Evolutionary conservation across 2,888 invertebrate species (phyloP).

Genomic region (Erannis defoliaria): DNA sequence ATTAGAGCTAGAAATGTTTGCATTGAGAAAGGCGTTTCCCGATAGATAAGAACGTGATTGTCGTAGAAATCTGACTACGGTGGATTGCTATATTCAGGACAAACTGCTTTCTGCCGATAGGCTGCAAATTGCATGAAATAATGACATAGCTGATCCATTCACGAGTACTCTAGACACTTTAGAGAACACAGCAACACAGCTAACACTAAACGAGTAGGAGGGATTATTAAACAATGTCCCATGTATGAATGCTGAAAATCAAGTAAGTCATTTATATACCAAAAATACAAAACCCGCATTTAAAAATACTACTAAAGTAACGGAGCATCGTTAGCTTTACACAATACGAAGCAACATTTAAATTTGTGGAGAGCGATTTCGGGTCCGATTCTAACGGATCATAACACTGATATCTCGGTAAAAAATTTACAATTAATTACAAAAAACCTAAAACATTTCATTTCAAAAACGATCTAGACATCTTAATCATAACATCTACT

Average conservation of each 20-base stretch:
- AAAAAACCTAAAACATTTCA: constrained; percentile 1
- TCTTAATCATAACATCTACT: constrained; percentile 11
- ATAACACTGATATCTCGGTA: constrained; percentile 5
- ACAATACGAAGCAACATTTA: background rate
- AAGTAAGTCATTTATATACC: too few relatives aligned
- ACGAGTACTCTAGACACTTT: too few relatives aligned
- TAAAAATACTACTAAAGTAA: too few relatives aligned
- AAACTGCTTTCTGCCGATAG: constrained; percentile 10
- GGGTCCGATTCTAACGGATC: constrained; percentile 1
- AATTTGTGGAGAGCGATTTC: background rate
- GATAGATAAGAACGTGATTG: constrained; percentile 28
- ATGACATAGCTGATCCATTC: too few relatives aligned
- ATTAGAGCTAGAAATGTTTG: constrained; percentile 33
- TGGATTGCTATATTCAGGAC: background rate
- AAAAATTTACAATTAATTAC: background rate
- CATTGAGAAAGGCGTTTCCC: constrained; percentile 37
- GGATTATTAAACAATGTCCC: too few relatives aligned
- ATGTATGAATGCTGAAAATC: too few relatives aligned
- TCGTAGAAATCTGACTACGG: constrained; percentile 29
- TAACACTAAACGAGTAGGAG: too few relatives aligned
- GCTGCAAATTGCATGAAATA: background rate
- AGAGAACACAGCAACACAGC: too few relatives aligned
- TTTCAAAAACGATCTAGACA: constrained; percentile 17
- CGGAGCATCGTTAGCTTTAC: too few relatives aligned
- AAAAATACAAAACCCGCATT: background rate